Conservation (phyloP, 2,888 invertebrate genomes). For the Diaprepes abbreviatus region DNA sequence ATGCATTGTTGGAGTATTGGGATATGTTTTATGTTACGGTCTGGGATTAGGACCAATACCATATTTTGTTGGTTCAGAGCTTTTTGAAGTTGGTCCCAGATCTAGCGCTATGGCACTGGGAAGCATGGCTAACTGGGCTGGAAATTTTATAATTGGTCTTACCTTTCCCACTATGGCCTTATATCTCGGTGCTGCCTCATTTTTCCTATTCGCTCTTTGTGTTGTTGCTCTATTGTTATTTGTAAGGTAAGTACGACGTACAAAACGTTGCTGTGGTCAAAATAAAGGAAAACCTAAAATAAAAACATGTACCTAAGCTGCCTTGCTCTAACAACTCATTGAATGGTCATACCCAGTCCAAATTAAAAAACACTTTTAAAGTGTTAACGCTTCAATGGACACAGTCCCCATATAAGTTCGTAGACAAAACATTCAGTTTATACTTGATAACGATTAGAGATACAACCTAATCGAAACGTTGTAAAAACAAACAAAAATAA, state of each 20-base stretch:
- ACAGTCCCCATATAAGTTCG: too few relatives aligned
- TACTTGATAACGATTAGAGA: too few relatives aligned
- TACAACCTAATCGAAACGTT: too few relatives aligned
- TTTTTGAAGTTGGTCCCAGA: conserved; percentile 88
- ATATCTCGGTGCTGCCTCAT: conserved; percentile 79
- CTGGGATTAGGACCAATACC: conserved; percentile 90
- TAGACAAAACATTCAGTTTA: too few relatives aligned
- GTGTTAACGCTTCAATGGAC: too few relatives aligned
- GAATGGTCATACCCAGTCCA: too few relatives aligned
- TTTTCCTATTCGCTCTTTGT: conserved; percentile 78
- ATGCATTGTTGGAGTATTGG: conserved; percentile 78
- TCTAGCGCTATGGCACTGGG: conserved; percentile 89
- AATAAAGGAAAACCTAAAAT: too few relatives aligned
- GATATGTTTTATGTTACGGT: conserved; percentile 85
- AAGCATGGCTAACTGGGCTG: conserved; percentile 88
- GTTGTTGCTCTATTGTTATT: conserved; percentile 73
- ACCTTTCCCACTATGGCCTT: conserved; percentile 77
- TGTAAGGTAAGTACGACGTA: conserved; percentile 70
- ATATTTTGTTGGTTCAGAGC: conserved; percentile 88
- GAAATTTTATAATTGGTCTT: conserved; percentile 89
- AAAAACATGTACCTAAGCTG: too few relatives aligned
- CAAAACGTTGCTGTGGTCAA: too few relatives aligned
- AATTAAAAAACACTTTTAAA: too few relatives aligned
- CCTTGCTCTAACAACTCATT: too few relatives aligned
- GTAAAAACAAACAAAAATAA: too few relatives aligned